Base-by-base conservation (phyloP, 2,888 invertebrate genomes). In the Gortyna flavago region DNA sequence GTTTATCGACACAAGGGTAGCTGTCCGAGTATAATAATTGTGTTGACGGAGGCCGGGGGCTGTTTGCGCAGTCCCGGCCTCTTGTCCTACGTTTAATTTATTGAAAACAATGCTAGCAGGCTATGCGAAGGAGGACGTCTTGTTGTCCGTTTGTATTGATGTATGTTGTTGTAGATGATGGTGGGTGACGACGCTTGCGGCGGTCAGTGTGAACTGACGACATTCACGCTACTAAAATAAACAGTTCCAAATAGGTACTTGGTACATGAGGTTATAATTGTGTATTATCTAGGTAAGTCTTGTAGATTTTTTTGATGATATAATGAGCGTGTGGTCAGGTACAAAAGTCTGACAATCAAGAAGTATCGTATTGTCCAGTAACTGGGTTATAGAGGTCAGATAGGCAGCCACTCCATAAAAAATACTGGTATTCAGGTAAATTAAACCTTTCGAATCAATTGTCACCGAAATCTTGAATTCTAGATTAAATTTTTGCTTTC, bases 11-110 rank as follows among this genome's bases (percentile, higher is more conserved):
- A 91, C 93, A 90, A 89, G 93, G 96, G 95, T 93, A 92, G 95
- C 94, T 96, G 97, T 95, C 96, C 96, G 95, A 95, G 96, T 94
- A 96, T 96, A 96, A 96, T 96, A 96, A 96, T 96, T 96, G 96
- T 96, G 96, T 96, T 96, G 95, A 95, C 95, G 93, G 91, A 96
- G 93, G 84, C 96, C 92, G 79, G 44, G 76, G 96, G 96, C 93
- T 96, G 94, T 96, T 96, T 95, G 92, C 90, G 82, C 90, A 94
- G 94, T 77, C 91, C 91, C 87, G 85, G 90, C 90, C 94, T 93
- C 93, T 94, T 94, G 95, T 95, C 94, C 95, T 94, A 82, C 90
- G 92, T 90, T 93, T 96, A 96, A 96, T 96, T 96, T 95, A 96
- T 96, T 95, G 96, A 96, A 96, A 96, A 96, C 96, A 96, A 95